phyloP scores from a whole-genome alignment of 2,797 vertebrate genomes.

The Sebastolobus alascanus region DNA sequence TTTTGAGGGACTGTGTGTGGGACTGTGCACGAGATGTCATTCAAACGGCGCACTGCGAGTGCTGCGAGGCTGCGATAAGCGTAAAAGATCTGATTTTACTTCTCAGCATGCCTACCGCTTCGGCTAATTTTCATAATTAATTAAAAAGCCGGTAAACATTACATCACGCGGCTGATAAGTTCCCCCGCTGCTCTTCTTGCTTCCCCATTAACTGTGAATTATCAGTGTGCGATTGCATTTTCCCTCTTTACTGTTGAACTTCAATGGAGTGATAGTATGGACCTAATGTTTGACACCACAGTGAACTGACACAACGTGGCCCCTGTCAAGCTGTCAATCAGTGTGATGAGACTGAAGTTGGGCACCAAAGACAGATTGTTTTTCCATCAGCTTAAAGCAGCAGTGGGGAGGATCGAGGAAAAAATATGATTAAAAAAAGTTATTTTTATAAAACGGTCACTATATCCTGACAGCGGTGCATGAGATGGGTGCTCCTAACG shows the following conservation, averaged over 20 bases:
- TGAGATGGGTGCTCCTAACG: accelerated
- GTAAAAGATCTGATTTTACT: constrained; percentile 82
- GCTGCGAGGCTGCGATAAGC: constrained; percentile 81
- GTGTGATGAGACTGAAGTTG: constrained; percentile 52
- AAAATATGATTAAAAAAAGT: too few species aligned
- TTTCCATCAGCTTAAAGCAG: neutral
- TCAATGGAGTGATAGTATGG: constrained; percentile 53
- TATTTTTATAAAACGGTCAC: too few species aligned
- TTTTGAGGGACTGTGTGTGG: constrained; percentile 31
- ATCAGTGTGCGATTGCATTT: constrained; percentile 64
- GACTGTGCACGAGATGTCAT: constrained; percentile 62
- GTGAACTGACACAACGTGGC: constrained; percentile 41
- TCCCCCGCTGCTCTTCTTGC: constrained; percentile 71
- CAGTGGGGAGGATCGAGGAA: neutral
- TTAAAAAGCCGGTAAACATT: constrained; percentile 84
- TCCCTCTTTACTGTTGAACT: constrained; percentile 53
- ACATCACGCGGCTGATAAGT: constrained; percentile 79
- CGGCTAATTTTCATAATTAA: constrained; percentile 85
- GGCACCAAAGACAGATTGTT: constrained; percentile 23
- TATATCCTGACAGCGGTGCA: too few species aligned
- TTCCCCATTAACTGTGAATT: constrained; percentile 70
- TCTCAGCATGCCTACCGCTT: constrained; percentile 72
- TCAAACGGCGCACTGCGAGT: constrained; percentile 59
- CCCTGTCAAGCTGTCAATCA: constrained; percentile 70
- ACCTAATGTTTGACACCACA: constrained; percentile 44